Evolutionary conservation across 53 echinoderm and acorn worm genomes (phyloP).

Genomic region (Apostichopus leukothele): DNA sequence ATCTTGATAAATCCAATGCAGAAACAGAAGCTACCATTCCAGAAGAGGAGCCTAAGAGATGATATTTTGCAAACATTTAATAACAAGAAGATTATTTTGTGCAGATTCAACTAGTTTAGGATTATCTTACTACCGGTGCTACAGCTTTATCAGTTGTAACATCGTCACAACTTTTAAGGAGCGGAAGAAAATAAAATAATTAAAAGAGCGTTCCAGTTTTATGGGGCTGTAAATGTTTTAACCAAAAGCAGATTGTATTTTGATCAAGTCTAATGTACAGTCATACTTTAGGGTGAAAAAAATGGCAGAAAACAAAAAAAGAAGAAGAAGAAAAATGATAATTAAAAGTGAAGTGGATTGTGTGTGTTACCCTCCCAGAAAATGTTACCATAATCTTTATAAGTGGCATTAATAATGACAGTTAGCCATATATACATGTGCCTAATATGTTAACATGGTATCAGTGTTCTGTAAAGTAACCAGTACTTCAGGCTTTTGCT

Average conservation of each 20-base stretch:
- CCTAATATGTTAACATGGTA: conserved; percentile 14
- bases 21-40: conserved; percentile 37
- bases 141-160: neutral
- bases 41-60: conserved; percentile 37
- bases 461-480: neutral
- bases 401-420: conserved; percentile 1
- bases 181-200: neutral
- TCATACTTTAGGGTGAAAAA: too few species aligned
- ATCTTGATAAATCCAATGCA: neutral
- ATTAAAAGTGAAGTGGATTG: neutral
- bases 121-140: neutral
- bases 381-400: neutral
- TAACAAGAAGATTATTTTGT: conserved; percentile 30
- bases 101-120: conserved; percentile 16
- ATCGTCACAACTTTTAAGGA: conserved; percentile 8
- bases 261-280: too few species aligned
- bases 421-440: neutral
- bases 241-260: neutral
- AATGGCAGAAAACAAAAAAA: too few species aligned
- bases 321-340: neutral
- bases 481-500: neutral
- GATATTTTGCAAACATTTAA: conserved; percentile 16
- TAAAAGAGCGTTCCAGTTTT: conserved; percentile 2
- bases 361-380: conserved; percentile 6
- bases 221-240: conserved; percentile 14